phyloP scores from a whole-genome alignment of 2,113 vertebrate species.

The Nanorana parkeri region DNA sequence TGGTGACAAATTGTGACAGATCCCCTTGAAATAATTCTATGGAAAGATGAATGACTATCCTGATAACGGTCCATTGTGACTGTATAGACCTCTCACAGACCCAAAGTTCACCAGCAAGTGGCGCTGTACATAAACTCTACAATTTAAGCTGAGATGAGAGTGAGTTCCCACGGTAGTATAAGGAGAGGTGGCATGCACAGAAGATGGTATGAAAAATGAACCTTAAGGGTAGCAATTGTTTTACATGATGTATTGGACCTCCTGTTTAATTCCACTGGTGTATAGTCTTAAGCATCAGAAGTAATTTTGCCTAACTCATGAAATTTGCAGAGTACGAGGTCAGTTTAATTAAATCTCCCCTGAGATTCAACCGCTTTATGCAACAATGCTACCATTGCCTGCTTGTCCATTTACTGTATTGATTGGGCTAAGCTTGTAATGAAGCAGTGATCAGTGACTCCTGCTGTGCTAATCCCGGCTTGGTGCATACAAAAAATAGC shows the following conservation, averaged over 20 bases:
- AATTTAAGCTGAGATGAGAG: no score
- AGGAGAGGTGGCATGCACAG: no score
- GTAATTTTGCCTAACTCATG: neutral
- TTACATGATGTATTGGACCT: neutral
- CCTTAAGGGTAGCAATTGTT: no score
- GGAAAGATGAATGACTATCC: no score
- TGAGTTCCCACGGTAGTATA: no score
- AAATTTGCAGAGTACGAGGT: conserved; percentile 15
- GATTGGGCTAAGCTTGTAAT: conserved; percentile 41
- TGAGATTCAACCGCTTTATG: conserved; percentile 8
- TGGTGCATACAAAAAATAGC: neutral
- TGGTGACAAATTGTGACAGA: no score
- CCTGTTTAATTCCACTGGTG: neutral
- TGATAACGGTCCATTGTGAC: no score
- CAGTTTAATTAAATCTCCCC: conserved; percentile 40
- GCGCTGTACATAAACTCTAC: no score
- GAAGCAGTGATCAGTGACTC: conserved; percentile 29
- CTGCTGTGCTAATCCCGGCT: conserved; percentile 4
- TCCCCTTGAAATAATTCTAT: no score
- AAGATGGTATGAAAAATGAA: no score
- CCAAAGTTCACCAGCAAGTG: no score
- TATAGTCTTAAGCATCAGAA: neutral
- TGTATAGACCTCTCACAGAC: no score
- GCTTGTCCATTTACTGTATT: conserved; percentile 43
- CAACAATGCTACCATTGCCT: conserved; percentile 28